Evolutionary conservation across 92 coral and sea anemone species (phyloP).

Genomic region (Pocillopora grandis): DNA sequence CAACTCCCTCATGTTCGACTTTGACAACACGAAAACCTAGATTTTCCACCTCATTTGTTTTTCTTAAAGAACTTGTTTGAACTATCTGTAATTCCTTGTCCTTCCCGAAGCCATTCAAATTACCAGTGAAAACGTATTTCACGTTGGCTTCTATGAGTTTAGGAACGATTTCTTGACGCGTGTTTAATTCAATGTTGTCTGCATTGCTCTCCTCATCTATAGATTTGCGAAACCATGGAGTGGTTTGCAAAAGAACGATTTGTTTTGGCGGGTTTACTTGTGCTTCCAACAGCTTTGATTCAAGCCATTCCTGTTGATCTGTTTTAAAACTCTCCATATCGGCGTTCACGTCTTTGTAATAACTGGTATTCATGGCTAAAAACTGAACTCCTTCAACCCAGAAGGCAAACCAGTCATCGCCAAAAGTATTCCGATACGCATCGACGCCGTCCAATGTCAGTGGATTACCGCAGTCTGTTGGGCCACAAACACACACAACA

Average conservation of each 20-base stretch:
- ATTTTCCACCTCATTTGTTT: conserved; percentile 29
- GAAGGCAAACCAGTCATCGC: conserved; percentile 88
- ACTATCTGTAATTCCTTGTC: conserved; percentile 66
- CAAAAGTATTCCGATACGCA: conserved; percentile 75
- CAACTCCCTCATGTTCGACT: conserved; percentile 50
- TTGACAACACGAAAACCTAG: conserved; percentile 69
- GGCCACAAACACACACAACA: conserved; percentile 85
- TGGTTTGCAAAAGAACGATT: conserved; percentile 65
- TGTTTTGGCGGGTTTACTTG: conserved; percentile 85
- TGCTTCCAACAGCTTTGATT: conserved; percentile 76
- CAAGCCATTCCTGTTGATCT: conserved; percentile 84
- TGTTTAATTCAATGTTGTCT: conserved; percentile 47
- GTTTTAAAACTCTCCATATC: conserved; percentile 45
- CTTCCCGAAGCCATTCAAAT: conserved; percentile 49
- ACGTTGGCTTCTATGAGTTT: conserved; percentile 78
- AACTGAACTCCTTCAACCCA: conserved; percentile 93
- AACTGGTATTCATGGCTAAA: conserved; percentile 73
- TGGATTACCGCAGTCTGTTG: conserved; percentile 62
- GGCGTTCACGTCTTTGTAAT: conserved; percentile 44
- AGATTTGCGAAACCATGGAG: conserved; percentile 69
- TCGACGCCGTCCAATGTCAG: conserved; percentile 55
- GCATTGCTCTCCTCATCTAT: conserved; percentile 57
- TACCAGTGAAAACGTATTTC: conserved; percentile 66
- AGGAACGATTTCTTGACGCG: conserved; percentile 58
- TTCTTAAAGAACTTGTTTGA: conserved; percentile 57